phyloP scores from a whole-genome alignment of 2,113 vertebrate species.

The Herpetotheres cachinnans region DNA sequence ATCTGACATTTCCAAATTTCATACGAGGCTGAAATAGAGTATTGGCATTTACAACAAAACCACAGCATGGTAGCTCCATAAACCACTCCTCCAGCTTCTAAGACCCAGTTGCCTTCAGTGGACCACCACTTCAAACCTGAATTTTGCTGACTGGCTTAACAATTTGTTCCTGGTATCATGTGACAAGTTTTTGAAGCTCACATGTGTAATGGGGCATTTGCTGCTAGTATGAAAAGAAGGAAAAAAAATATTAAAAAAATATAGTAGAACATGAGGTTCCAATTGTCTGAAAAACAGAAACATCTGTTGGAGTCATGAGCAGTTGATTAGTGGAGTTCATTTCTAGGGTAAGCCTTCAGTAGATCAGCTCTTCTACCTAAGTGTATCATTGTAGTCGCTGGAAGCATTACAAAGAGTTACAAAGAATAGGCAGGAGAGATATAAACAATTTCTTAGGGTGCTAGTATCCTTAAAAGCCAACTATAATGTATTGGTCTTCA shows the following conservation, averaged over 20 bases:
- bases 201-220: slow-evolving; percentile 48
- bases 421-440: neutral
- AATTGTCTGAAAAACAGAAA: slow-evolving; percentile 71
- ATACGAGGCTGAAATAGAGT: neutral
- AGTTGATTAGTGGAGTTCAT: slow-evolving; percentile 71
- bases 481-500: neutral
- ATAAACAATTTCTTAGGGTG: neutral
- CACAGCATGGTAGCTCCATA: neutral
- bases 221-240: slow-evolving; percentile 37
- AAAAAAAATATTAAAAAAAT: neutral
- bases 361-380: slow-evolving; percentile 55
- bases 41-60: slow-evolving; percentile 47
- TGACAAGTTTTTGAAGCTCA: slow-evolving; percentile 63
- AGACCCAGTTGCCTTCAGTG: neutral
- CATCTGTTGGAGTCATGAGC: slow-evolving; percentile 71
- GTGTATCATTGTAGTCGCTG: slow-evolving; percentile 1
- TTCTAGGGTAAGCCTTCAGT: slow-evolving; percentile 53
- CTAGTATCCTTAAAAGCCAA: neutral
- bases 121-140: slow-evolving; percentile 63
- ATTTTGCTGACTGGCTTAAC: slow-evolving; percentile 46
- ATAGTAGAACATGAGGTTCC: slow-evolving; percentile 59
- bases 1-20: slow-evolving; percentile 44
- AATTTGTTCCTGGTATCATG: slow-evolving; percentile 70
- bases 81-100: neutral
- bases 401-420: neutral